Conservation (phyloP, 2,113 vertebrate species). For the Monarcha castaneiventris region DNA sequence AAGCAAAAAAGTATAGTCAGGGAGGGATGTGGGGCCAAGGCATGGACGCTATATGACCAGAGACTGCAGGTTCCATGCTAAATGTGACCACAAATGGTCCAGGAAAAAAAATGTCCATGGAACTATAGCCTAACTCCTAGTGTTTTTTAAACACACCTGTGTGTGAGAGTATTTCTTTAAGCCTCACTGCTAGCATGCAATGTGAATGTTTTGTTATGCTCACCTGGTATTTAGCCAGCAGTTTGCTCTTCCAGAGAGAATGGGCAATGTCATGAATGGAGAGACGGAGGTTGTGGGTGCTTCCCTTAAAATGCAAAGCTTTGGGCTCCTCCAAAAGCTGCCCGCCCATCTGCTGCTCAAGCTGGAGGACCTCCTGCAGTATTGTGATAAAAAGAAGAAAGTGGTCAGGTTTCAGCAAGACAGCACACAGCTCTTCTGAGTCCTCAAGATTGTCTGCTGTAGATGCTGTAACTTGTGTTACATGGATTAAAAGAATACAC, state of each 20-base stretch:
- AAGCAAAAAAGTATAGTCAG: background rate
- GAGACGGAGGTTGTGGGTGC: slow-evolving; percentile 91
- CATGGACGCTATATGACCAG: accelerated
- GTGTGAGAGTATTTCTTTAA: background rate
- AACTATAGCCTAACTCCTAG: background rate
- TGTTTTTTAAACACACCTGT: background rate
- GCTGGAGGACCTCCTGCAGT: slow-evolving; percentile 88
- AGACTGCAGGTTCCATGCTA: background rate
- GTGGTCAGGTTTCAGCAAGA: background rate
- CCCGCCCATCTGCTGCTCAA: slow-evolving; percentile 92
- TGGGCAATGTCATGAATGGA: slow-evolving; percentile 90
- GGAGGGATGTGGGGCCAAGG: background rate
- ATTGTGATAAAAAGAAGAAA: background rate
- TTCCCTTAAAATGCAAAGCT: slow-evolving; percentile 93
- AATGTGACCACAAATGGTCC: background rate
- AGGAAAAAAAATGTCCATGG: background rate
- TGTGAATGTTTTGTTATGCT: background rate
- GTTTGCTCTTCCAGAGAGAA: slow-evolving; percentile 92
- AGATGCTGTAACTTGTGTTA: background rate
- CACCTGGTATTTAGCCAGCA: slow-evolving; percentile 95
- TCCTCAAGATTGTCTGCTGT: background rate
- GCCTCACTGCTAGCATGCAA: background rate
- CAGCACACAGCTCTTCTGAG: background rate
- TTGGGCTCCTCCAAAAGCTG: slow-evolving; percentile 94
- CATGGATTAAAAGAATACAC: background rate